These are phyloP conservation scores for Homarus americanus DNA, from an alignment of 1,140 invertebrate species.

Conservation along the genomic window DNA sequence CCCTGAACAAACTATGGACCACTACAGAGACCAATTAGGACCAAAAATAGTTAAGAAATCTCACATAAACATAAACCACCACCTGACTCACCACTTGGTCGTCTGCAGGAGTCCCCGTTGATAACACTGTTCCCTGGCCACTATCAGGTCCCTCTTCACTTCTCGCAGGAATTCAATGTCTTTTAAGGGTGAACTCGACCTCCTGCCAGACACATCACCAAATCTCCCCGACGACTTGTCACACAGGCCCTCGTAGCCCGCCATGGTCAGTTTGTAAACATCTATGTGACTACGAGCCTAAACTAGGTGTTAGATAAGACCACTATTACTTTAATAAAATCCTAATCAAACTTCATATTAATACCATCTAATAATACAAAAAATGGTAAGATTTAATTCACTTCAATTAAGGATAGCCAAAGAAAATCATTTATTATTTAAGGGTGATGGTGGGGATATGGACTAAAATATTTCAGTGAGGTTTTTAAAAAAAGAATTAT, in stretches of 20 bases:
- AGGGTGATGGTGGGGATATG: too few relatives aligned
- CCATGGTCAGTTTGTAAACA: conserved; percentile 27
- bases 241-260: conserved; percentile 12
- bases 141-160: conserved; percentile 83
- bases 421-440: too few relatives aligned
- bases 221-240: conserved; percentile 49
- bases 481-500: too few relatives aligned
- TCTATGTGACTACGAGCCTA: too few relatives aligned
- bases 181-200: not conserved
- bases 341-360: too few relatives aligned
- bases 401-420: too few relatives aligned
- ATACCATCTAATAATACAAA: too few relatives aligned
- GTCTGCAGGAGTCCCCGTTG: conserved; percentile 85
- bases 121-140: conserved; percentile 85
- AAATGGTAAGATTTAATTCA: too few relatives aligned
- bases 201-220: conserved; percentile 1
- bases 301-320: too few relatives aligned
- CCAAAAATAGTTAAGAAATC: not conserved
- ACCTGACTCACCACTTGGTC: conserved; percentile 84
- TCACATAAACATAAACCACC: not conserved
- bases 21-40: not conserved
- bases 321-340: too few relatives aligned
- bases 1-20: too few relatives aligned
- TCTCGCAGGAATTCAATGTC: conserved; percentile 72
- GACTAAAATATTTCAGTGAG: too few relatives aligned